Percentiles rank a stretch among this genome's conserved stretches.
phyloP scores from a whole-genome alignment of 2,888 invertebrate species.

The Chromoteleia sp. region DNA sequence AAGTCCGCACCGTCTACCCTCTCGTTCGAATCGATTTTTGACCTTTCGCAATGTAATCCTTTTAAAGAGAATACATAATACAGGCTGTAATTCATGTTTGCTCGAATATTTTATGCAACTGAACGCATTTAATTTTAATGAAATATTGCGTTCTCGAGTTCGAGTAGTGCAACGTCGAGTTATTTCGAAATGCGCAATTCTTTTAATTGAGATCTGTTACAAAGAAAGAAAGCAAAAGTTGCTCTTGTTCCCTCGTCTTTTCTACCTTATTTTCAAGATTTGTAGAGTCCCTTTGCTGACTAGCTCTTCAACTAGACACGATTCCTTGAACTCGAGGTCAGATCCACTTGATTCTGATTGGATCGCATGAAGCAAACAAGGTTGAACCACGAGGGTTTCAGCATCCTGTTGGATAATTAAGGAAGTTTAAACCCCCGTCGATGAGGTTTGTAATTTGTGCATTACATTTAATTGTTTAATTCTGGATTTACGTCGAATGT shows the following conservation, averaged over 20 bases:
- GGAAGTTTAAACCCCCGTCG: constrained; percentile 23
- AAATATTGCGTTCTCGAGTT: constrained; percentile 15
- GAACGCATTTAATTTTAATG: constrained; percentile 17
- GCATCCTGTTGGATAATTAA: constrained; percentile 46
- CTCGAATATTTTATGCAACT: constrained; percentile 13
- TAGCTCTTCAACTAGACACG: constrained; percentile 29
- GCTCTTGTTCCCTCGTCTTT: constrained; percentile 3
- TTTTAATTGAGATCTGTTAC: constrained; percentile 14
- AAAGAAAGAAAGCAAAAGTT: no score
- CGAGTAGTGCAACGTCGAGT: not conserved
- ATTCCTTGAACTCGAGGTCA: constrained; percentile 48
- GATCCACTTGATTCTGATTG: constrained; percentile 60
- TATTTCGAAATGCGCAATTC: constrained; percentile 15
- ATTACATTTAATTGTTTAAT: constrained; percentile 35
- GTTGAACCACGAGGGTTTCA: constrained; percentile 39
- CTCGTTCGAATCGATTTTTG: constrained; percentile 27
- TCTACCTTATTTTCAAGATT: constrained; percentile 30
- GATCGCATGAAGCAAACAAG: constrained; percentile 47
- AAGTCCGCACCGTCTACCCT: not conserved
- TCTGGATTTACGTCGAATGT: constrained; percentile 14
- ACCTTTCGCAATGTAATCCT: constrained; percentile 23
- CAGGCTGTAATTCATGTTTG: constrained; percentile 18
- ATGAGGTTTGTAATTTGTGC: constrained; percentile 38
- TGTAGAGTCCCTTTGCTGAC: constrained; percentile 6
- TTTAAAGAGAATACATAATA: constrained; percentile 29